Evolutionary conservation across 2,113 vertebrate genomes (phyloP).

Genomic region (Microcebus jonahi): DNA sequence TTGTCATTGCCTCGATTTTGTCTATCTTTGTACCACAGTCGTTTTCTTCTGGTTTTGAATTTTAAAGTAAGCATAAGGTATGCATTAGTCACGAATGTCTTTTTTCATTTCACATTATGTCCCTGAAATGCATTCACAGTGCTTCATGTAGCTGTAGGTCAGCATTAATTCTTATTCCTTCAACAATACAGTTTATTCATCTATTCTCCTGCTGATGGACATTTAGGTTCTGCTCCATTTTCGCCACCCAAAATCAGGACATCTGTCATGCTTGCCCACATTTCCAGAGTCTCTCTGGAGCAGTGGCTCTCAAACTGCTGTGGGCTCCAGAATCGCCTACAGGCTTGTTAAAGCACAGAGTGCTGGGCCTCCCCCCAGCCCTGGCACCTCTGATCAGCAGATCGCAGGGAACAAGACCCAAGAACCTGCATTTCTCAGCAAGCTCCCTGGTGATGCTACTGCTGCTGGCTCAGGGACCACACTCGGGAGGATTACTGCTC

Average conservation of each 20-base stretch:
- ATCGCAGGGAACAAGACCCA: fast-evolving
- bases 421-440: not conserved
- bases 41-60: not conserved
- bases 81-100: no score
- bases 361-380: not conserved
- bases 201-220: not conserved
- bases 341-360: not conserved
- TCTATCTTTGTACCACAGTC: not conserved
- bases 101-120: fast-evolving
- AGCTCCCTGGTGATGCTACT: fast-evolving
- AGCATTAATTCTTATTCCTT: fast-evolving
- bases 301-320: not conserved
- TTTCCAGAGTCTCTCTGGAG: no score
- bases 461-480: not conserved
- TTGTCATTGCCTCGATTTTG: not conserved
- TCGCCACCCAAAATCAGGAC: not conserved
- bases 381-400: not conserved
- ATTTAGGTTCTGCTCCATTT: not conserved
- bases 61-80: not conserved
- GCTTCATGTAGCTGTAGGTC: not conserved
- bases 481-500: no score
- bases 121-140: not conserved
- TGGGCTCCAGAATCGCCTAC: not conserved
- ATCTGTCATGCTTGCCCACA: fast-evolving
- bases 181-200: fast-evolving